Base-by-base conservation (phyloP, 2,113 vertebrate species). In the Meriones unguiculatus region DNA sequence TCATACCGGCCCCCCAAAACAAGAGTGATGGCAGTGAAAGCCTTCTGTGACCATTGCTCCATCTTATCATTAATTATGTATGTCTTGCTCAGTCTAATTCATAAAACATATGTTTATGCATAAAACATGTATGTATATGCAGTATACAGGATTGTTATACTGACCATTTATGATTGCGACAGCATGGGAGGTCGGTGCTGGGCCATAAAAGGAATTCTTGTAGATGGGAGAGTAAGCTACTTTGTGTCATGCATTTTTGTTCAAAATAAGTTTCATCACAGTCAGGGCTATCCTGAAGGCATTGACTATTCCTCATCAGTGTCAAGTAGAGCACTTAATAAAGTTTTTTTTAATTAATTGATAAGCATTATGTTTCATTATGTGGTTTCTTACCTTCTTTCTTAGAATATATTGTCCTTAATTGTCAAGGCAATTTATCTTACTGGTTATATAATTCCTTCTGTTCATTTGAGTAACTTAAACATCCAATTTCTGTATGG, bases 311-410 rank as follows among this genome's bases (percentile, higher is more conserved):
- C 18, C 57, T 69, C 30, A 87, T 25, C 18, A 75, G 3, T 64
- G 17, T 75, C 75, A 81, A 59, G 64, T 69, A 87, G 3, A 81
- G 50, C 46, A 96, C 41, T 57, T 90, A 94, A 50, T 85, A 90
- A 89, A 87, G 25, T 35, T n/a, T 69, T 85, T 77, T 18, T 78
- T 93, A 92, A 41, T 81, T n/a, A 94, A 25, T 59, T 46, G 76
- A 69, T 59, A 91, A 82, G n/a, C 54, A 72, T 82, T 92, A 67
- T 72, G 30, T 1, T 91, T 96, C 38, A 72, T 50, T 93, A n/a
- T 59, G 7, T 86, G 12, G 28, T 64, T 89, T 91, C 57, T 86
- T 64, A 57, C 13, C 3, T 84, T 15, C 54, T 93, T 87, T 86
- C 32, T 86, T 81, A 89, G 35, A 81, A 76, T 89, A 86, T 50